Base-by-base conservation (phyloP, 2,888 invertebrate species). In the Fissipunctia ypsillon region DNA sequence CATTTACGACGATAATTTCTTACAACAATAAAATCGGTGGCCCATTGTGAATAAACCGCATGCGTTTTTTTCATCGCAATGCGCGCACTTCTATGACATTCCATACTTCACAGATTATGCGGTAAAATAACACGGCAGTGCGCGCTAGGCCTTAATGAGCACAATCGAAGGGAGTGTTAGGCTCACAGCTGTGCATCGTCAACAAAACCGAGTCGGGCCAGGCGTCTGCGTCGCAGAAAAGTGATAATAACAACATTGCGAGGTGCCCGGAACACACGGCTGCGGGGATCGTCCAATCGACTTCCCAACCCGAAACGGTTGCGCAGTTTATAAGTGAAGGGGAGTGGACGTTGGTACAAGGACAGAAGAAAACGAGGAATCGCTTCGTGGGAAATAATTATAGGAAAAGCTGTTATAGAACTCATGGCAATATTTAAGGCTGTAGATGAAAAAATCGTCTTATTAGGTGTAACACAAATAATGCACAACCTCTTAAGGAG, bases 271-370 rank as follows among this genome's bases (percentile, higher is more conserved):
- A 31, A 68, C 59, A 68, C 68, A 69, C 68, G 22, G 68, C 38
- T 22, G 28, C 60, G 28, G 48, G 2, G 48, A 10, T 38, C 14
- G 25, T 2, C 69, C 38, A 61, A 61, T 50, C 28, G 28, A 61
- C 48, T 50, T 38, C 69, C 10, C 48, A 63, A 12, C 48, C 28
- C 14, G 41, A 48, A 69, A 70, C 54, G 0, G 12, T 64, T 16
- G 52, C 63, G 52, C 64, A 70, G 5, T 35, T 63, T 43, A 41
- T 52, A 14, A 43, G 25, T n/a, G 63, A 69, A 31, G 63, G 69
- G 31, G 38, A 71, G 16, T 70, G 70, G 56, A 64, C 64, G 45
- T 1, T 71, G 3, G 28, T 56, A 22, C 54, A 69, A 12, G 60
- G 25, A 31, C 41, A 28, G 19, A 65, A 14, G 0, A 71, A 5